Conservation (phyloP, 1,140 invertebrate species). For the Tachypleus tridentatus region DNA sequence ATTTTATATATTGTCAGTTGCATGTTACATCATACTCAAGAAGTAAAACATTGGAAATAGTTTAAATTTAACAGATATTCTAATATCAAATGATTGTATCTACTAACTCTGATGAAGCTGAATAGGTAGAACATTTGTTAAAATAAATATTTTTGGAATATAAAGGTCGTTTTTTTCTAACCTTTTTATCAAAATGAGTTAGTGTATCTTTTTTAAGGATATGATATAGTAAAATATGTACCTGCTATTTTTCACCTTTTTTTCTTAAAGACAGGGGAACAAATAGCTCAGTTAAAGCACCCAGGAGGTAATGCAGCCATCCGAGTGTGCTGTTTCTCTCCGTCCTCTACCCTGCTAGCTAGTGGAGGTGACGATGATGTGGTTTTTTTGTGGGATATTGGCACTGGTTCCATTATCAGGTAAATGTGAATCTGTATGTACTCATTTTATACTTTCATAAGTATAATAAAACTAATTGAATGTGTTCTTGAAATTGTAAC, state of each 20-base stretch:
- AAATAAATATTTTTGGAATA: background rate
- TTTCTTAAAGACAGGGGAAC: constrained; percentile 41
- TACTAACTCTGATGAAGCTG: too few relatives aligned
- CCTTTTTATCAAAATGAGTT: background rate
- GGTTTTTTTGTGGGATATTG: constrained; percentile 57
- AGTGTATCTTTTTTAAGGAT: background rate
- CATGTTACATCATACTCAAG: too few relatives aligned
- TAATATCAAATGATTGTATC: too few relatives aligned
- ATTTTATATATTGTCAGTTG: too few relatives aligned
- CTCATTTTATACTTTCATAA: too few relatives aligned
- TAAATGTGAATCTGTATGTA: constrained; percentile 23
- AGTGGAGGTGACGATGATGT: constrained; percentile 61
- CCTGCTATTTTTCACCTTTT: background rate
- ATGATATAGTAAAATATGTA: background rate
- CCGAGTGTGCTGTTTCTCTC: constrained; percentile 52
- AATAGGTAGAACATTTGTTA: too few relatives aligned
- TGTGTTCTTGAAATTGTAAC: too few relatives aligned
- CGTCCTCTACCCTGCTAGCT: constrained; percentile 48
- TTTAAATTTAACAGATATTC: too few relatives aligned
- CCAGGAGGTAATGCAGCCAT: constrained; percentile 47
- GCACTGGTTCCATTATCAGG: constrained; percentile 47
- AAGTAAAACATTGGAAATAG: too few relatives aligned
- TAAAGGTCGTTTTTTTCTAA: background rate
- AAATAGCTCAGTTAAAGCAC: constrained; percentile 49
- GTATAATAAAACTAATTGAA: too few relatives aligned